Evolutionary conservation across 1,140 invertebrate genomes (phyloP), one percentile per base, ranked within the genome.

Genomic region (Potamilus streckersoni): DNA sequence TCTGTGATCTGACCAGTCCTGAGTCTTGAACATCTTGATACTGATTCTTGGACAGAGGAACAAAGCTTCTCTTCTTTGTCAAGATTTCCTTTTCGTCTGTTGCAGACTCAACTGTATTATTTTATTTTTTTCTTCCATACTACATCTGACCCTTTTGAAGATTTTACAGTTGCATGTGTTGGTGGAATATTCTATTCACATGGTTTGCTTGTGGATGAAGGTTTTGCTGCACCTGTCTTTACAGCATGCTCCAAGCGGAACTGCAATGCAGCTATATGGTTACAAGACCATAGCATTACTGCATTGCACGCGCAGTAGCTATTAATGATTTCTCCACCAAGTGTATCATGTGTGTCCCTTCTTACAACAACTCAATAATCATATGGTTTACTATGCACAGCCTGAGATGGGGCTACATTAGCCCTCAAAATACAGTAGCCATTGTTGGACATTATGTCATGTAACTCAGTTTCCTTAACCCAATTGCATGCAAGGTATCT

Each of bases 401-500:
- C 59, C 61, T 69, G 70, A 56, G 76, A 74, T 23, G 62, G 71
- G 11, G 64, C 69, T 17, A 62, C 71, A 27, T 74, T 78, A 1
- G 63, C 61, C 63, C 69, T 61, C 20, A 78, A 27, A 56, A 76
- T 31, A 68, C 75, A 73, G 56, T 74, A 75, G 31, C 59, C 59
- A 64, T 64, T 74, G 12, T 13, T 60, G 6, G 58, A 31, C 8
- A 60, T 15, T 55, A 78, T 60, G n/a, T 69, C 31, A 73, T 74
- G 71, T 17, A 62, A 15, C 23, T 23, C 69, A 19, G 68, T 49
- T 59, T 65, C 38, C 59, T 74, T 69, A 6, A 78, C 66, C 71
- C 70, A 78, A 3, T 55, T 66, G 61, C 71, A 55, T 4, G 61
- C 70, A 78, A 73, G 69, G 55, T 78, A 73, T 19, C 64, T 61